Evolutionary conservation across 1,140 invertebrate genomes (phyloP), one percentile per base, ranked within the genome.

Genomic region (Drosophila melanogaster): DNA sequence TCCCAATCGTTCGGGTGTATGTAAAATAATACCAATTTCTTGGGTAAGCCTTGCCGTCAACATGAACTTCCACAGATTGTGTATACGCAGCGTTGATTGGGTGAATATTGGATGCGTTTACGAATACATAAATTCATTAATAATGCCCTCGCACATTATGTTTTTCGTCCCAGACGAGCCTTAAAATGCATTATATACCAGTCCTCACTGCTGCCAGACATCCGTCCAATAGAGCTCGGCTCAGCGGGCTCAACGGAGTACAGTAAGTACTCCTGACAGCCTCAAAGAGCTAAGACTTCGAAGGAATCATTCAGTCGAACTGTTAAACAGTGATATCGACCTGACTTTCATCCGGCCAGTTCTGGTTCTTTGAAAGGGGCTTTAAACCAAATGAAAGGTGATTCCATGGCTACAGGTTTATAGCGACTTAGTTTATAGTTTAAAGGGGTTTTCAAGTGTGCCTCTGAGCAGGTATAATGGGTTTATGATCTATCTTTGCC

Each of bases 71-170:
- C 51, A 24, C 24, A 51, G 54, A 17, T 64, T 43, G 17, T 26
- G 38, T 69, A 44, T 49, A 33, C 30, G 37, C 44, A 41, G 40
- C 58, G 37, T 22, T 46, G 61, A 54, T 66, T 67, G 62, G 40
- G 26, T n/a, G 40, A 10, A 35, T 8, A 19, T 66, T 56, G 65
- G 51, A 57, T 38, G 74, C 53, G 69, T 78, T 81, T 86, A 47
- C 60, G 70, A 56, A 76, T 83, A 57, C 66, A 81, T 81, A 86
- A 86, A 85, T 81, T 66, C 78, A 85, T 85, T 81, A 81, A 87
- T 81, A 74, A 81, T 78, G 67, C 83, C 46, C 51, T 81, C 64
- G 56, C 77, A 65, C 81, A 84, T 84, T 70, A 75, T 46, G 59
- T 30, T 40, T 19, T 12, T 37, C 30, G 44, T 75, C 72, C 71